Percentiles rank a stretch among this genome's conserved stretches.
These are phyloP conservation scores for Vespertilio murinus DNA, from an alignment of 2,797 vertebrate species.

Conservation along the genomic window DNA sequence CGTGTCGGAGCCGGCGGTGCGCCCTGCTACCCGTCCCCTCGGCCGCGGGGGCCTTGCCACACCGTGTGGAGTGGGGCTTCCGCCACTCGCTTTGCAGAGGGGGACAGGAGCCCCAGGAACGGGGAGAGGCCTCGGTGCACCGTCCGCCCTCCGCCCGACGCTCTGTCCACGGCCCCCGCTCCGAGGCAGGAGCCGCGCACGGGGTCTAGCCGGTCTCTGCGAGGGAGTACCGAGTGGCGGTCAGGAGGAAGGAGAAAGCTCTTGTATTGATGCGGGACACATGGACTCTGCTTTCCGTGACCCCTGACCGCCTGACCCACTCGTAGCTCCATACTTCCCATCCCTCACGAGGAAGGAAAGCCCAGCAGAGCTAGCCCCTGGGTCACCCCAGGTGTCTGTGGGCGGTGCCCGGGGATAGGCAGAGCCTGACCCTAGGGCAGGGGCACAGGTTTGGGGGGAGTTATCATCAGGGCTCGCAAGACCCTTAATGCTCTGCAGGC, in stretches of 20 bases:
- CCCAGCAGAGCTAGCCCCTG: background rate
- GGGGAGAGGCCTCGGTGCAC: background rate
- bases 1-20: background rate
- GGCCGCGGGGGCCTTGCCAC: rapidly evolving
- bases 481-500: background rate
- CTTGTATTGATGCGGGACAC: too few relatives aligned
- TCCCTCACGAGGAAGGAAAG: background rate
- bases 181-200: background rate
- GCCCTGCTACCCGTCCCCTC: background rate
- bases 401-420: background rate
- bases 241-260: too few relatives aligned
- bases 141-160: background rate
- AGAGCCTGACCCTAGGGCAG: background rate
- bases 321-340: background rate
- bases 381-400: background rate
- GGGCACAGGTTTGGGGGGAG: background rate
- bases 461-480: background rate
- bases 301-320: background rate
- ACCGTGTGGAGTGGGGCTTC: background rate
- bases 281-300: background rate
- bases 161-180: background rate
- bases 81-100: background rate
- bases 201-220: too few relatives aligned
- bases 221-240: too few relatives aligned
- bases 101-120: background rate